Conservation (phyloP, 2,113 vertebrate genomes). For the Tyto alba region DNA sequence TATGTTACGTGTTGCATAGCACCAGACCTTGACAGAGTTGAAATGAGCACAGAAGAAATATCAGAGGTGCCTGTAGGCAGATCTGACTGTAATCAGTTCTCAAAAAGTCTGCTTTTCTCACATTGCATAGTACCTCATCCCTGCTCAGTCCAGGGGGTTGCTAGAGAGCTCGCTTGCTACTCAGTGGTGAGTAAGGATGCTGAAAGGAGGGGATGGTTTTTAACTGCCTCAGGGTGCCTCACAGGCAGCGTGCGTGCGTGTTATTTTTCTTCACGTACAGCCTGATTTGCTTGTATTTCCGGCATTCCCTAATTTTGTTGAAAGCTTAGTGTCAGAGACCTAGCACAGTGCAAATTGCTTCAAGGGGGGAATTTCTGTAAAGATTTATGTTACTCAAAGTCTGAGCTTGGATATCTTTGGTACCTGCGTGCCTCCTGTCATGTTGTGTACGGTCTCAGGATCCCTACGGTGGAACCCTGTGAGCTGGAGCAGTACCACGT, state of each 20-base stretch:
- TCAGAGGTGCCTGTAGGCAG: not conserved
- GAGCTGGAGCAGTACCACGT: accelerated
- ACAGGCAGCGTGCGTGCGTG: accelerated
- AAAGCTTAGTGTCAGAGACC: not conserved
- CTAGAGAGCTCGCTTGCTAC: not conserved
- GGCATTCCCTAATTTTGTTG: not conserved
- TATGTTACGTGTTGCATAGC: not conserved
- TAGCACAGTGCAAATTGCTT: not conserved
- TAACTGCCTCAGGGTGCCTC: not conserved
- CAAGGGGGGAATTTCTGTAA: not conserved
- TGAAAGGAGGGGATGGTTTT: not conserved
- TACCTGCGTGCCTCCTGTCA: not conserved
- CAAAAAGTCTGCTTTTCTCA: not conserved
- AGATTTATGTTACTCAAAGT: not conserved
- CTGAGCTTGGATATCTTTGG: not conserved
- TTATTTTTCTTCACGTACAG: not conserved
- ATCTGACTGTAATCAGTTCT: not conserved
- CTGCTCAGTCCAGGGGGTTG: not conserved
- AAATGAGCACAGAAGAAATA: not conserved
- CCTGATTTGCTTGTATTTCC: not conserved
- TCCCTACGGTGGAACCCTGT: not conserved
- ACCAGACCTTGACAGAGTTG: not conserved
- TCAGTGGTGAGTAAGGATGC: not conserved
- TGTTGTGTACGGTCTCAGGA: not conserved
- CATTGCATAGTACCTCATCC: not conserved